Evolutionary conservation across 2,888 invertebrate species (phyloP), one percentile per base, ranked within the genome.

Genomic region (Drosophila yooni): DNA sequence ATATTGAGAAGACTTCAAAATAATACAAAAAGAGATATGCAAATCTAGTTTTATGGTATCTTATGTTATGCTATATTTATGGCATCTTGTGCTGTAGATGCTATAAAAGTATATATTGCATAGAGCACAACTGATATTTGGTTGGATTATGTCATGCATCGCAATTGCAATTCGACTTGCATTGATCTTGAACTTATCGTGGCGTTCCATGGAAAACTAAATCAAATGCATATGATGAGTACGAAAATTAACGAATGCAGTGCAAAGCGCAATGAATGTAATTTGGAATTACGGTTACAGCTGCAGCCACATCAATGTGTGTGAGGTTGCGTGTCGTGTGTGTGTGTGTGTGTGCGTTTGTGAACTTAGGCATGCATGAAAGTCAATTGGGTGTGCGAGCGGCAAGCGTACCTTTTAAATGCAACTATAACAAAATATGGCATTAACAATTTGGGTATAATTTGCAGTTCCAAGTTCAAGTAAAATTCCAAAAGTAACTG

Each of bases 341-440:
- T 40, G 51, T 63, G 13, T 63, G 50, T 66, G 51, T 61, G 38
- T 53, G 48, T 43, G 34, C 63, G 34, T 52, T 48, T 57, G 43
- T 62, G 34, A 65, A 21, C 59, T 59, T 59, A 67, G 33, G 70
- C 63, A 51, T 73, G 68, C 68, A 70, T 69, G 53, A 74, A 74
- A 79, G 80, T 82, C 85, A 79, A 80, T 80, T 76, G 82, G 76
- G 76, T 84, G 82, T 74, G 76, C 65, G 54, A 61, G 73, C 58
- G 63, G 75, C 61, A 33, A 46, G 40, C 57, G 38, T 5, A 29
- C 29, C 50, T 54, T 50, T 50, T 1, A 48, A 46, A 53, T 56
- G 43, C 34, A 25, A 25, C 2, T 53, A 53, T n/a, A 59, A 46
- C 34, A 51, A 50, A 62, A 62, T 64, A 62, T 61, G 54, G 56